Percentiles rank a stretch among this genome's conserved stretches.
phyloP scores from a whole-genome alignment of 2,113 vertebrate genomes.

The Tyto alba region DNA sequence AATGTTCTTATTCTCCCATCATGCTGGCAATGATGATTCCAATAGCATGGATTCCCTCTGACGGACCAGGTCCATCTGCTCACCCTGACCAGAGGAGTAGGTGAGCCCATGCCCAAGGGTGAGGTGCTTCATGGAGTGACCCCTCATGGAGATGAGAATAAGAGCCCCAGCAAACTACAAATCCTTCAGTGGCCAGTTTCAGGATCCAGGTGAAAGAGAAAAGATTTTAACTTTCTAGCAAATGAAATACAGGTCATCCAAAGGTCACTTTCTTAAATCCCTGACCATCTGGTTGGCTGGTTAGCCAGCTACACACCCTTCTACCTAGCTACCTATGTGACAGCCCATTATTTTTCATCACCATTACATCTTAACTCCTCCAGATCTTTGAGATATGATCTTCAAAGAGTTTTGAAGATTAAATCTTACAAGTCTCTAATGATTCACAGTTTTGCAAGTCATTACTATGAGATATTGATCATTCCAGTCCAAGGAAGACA shows the following conservation, averaged over 20 bases:
- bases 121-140: not conserved
- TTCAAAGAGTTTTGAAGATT: not conserved
- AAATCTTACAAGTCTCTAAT: not conserved
- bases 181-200: not conserved
- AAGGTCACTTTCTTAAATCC: not conserved
- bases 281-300: not conserved
- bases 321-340: not conserved
- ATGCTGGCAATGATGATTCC: not conserved
- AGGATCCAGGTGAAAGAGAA: not conserved
- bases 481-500: not conserved
- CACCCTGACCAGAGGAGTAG: not conserved
- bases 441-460: not conserved
- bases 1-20: not conserved
- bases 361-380: not conserved
- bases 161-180: not conserved
- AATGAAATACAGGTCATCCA: not conserved
- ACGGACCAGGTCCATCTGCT: not conserved
- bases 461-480: not conserved
- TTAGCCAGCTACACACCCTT: not conserved
- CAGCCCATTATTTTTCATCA: not conserved
- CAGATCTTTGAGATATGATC: not conserved
- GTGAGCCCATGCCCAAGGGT: fast-evolving
- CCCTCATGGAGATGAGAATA: not conserved
- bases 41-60: not conserved
- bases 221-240: not conserved